Percentiles rank a stretch among this genome's conserved stretches.
Evolutionary conservation across 2,113 vertebrate genomes (phyloP).

Genomic region (Hucho hucho): DNA sequence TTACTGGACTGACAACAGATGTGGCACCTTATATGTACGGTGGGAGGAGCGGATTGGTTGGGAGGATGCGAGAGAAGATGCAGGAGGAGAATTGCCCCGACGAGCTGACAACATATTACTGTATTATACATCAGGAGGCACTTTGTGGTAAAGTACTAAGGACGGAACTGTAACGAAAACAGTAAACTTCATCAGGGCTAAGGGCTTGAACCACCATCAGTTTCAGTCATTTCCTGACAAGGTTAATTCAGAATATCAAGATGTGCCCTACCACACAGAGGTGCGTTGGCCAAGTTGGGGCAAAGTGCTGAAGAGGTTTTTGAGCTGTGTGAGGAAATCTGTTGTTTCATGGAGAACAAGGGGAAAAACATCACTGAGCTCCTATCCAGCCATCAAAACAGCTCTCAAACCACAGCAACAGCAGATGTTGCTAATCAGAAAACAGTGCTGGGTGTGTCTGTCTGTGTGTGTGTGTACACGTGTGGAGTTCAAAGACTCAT

Average conservation of each 20-base stretch:
- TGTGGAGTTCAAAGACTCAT: constrained; percentile 64
- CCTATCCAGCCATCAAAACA: constrained; percentile 16
- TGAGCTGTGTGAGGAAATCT: constrained; percentile 10
- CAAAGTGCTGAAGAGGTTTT: constrained; percentile 23
- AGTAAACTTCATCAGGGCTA: constrained; percentile 25
- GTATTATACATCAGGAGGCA: constrained; percentile 26
- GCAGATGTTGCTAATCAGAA: constrained; percentile 73
- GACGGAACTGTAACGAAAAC: constrained; percentile 22
- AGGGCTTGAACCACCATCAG: constrained; percentile 30
- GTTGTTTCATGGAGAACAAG: constrained; percentile 16
- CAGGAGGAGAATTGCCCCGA: constrained; percentile 12
- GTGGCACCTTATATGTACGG: constrained; percentile 13
- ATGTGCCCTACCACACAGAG: constrained; percentile 24
- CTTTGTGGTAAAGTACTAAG: constrained; percentile 25
- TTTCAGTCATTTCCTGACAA: constrained; percentile 14
- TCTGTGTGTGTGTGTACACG: neutral
- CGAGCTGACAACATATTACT: constrained; percentile 29
- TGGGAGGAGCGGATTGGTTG: constrained; percentile 14
- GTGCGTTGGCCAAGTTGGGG: constrained; percentile 20
- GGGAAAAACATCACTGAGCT: constrained; percentile 6
- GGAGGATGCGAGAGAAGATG: constrained; percentile 21
- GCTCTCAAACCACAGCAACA: constrained; percentile 53
- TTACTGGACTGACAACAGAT: constrained; percentile 24
- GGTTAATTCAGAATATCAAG: constrained; percentile 1
- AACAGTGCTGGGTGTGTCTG: constrained; percentile 42